A percentile compares a stretch with the other conserved stretches of the same genome.
Conservation (phyloP, 2,888 invertebrate genomes). For the Gortyna flavago region DNA sequence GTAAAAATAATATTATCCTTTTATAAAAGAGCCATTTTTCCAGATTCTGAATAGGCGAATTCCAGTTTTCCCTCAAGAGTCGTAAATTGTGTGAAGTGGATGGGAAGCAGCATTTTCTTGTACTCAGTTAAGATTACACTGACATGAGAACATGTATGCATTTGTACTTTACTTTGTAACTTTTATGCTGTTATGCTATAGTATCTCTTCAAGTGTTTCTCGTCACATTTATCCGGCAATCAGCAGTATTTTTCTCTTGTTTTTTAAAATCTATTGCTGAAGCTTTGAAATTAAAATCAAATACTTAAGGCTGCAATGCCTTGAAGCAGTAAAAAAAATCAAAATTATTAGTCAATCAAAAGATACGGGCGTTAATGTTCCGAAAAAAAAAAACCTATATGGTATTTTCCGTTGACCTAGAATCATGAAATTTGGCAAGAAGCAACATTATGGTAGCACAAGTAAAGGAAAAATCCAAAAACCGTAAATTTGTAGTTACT, state of each 20-base stretch:
- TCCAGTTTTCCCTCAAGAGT: conserved; percentile 37
- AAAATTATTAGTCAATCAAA: too few relatives aligned
- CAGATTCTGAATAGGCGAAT: conserved; percentile 32
- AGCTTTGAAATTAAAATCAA: not conserved
- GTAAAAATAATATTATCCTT: conserved; percentile 31
- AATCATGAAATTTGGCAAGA: too few relatives aligned
- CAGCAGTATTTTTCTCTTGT: not conserved
- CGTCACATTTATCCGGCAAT: not conserved
- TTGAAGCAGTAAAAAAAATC: too few relatives aligned
- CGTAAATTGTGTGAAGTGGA: conserved; percentile 51
- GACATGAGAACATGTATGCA: conserved; percentile 33
- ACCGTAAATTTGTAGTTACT: too few relatives aligned
- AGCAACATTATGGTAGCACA: too few relatives aligned
- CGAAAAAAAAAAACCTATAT: too few relatives aligned
- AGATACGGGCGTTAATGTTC: too few relatives aligned
- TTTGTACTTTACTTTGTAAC: conserved; percentile 21
- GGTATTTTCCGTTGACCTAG: too few relatives aligned
- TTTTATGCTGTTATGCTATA: conserved; percentile 6
- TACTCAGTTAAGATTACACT: conserved; percentile 37
- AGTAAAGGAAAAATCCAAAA: too few relatives aligned
- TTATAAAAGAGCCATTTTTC: conserved; percentile 28
- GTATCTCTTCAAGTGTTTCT: not conserved
- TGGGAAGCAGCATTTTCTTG: conserved; percentile 30
- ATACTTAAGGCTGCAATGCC: too few relatives aligned
- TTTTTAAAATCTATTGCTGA: not conserved